Base-by-base conservation (phyloP, 2,888 invertebrate species). In the Drosophila meridionalis region DNA sequence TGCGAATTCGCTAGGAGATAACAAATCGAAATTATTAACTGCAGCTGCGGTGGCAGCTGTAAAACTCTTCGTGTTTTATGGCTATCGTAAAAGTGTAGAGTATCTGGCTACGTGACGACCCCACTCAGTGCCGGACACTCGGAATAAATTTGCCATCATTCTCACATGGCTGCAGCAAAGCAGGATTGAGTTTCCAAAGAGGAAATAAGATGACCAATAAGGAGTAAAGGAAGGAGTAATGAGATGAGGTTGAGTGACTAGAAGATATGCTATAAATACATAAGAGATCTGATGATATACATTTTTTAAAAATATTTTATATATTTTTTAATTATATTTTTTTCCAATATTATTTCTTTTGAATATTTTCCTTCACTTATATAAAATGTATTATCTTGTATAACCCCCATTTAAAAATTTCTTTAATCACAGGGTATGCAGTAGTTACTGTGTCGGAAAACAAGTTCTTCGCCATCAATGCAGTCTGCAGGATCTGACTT, bases 21-120 rank as follows among this genome's bases (percentile, higher is more conserved):
- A 57, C 47, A 74, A 84, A 84, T 89, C 90, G 74, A 75, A 77
- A 80, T 83, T 83, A 90, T 86, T 85, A 80, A 86, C 69, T 85
- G 89, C 89, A 90, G 79, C 85, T 69, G 76, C 64, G 67, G 55
- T 64, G 36, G 56, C 50, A 61, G 71, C 55, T 78, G 65, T 73
- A 73, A 71, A 73, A 75, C 52, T 53, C 14, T 48, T 56, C 14
- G 20, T 38, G 32, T 20, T 69, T 71, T 76, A 72, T 52, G 63
- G 45, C 76, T 36, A 45, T 61, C 81, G 58, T 77, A 36, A 77
- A 78, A 71, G 38, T 64, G 57, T 20, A 66, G 71, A 61, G 80
- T 61, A 63, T 62, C 32, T 32, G 65, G 53, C 47, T 75, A 77
- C 76, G 80, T 80, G 80, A 77, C 57, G 48, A 45, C 38, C 40